These are phyloP conservation scores for Poecilobothrus nobilitatus DNA, from an alignment of 2,888 invertebrate species.

Conservation along the genomic window DNA sequence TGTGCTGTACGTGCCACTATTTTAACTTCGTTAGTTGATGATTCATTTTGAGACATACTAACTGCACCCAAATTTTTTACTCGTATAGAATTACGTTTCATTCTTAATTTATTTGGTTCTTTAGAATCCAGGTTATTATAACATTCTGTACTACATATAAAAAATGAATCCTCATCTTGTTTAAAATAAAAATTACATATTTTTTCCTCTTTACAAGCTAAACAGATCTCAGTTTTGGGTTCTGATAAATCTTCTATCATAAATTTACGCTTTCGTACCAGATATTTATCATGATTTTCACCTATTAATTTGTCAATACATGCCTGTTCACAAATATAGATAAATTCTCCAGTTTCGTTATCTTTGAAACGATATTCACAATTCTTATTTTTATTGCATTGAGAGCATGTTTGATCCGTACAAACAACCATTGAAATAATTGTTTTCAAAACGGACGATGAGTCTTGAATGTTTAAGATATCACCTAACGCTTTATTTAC, in stretches of 20 bases:
- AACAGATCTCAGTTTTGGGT: constrained; percentile 38
- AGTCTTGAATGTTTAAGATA: not conserved
- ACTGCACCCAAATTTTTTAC: constrained; percentile 10
- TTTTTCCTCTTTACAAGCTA: constrained; percentile 47
- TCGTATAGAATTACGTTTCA: constrained; percentile 15
- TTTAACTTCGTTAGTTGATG: constrained; percentile 38
- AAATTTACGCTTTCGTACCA: constrained; percentile 49
- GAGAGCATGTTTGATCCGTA: constrained; percentile 30
- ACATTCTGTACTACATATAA: constrained; percentile 48
- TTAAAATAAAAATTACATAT: constrained; percentile 37
- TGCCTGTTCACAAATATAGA: constrained; percentile 47
- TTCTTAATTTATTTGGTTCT: constrained; percentile 26
- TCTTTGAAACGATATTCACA: constrained; percentile 40
- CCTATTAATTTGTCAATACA: constrained; percentile 51
- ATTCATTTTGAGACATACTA: not conserved
- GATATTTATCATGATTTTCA: constrained; percentile 49
- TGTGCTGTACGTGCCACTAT: constrained; percentile 52
- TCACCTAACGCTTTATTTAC: not conserved
- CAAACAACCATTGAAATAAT: constrained; percentile 39
- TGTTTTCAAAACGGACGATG: constrained; percentile 28
- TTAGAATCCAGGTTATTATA: constrained; percentile 41
- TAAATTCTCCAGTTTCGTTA: constrained; percentile 46
- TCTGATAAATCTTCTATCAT: constrained; percentile 42
- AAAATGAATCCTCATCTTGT: constrained; percentile 42
- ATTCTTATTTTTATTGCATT: constrained; percentile 32